These are phyloP conservation scores for Plectrocnemia conspersa DNA, from an alignment of 1,140 invertebrate species.

Conservation along the genomic window DNA sequence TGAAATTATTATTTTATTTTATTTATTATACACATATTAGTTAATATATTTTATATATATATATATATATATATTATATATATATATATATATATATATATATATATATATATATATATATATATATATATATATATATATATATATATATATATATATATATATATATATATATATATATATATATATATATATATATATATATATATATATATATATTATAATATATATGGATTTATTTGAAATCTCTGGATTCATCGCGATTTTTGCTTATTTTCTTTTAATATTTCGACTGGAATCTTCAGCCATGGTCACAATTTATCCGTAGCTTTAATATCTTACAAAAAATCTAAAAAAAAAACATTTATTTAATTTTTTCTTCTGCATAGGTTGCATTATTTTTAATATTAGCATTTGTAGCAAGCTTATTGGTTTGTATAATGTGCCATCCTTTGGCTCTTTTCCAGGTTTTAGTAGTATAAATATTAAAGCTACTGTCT, in stretches of 20 bases:
- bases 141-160: conserved; percentile 1
- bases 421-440: no score
- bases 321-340: no score
- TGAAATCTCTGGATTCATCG: not conserved
- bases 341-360: no score
- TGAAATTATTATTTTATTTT: not conserved
- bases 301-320: no score
- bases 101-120: not conserved
- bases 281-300: no score
- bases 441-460: no score
- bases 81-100: conserved; percentile 3
- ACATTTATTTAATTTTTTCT: no score
- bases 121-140: conserved; percentile 1
- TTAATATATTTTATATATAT: not conserved
- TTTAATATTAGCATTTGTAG: no score
- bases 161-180: not conserved
- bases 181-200: conserved; percentile 1
- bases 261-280: no score
- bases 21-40: not conserved
- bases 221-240: not conserved
- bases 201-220: not conserved
- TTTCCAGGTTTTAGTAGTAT: no score
- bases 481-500: no score
- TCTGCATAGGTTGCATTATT: no score
- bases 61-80: conserved; percentile 1